These are phyloP conservation scores for Hucho hucho DNA, from an alignment of 2,113 vertebrate genomes.

Conservation along the genomic window DNA sequence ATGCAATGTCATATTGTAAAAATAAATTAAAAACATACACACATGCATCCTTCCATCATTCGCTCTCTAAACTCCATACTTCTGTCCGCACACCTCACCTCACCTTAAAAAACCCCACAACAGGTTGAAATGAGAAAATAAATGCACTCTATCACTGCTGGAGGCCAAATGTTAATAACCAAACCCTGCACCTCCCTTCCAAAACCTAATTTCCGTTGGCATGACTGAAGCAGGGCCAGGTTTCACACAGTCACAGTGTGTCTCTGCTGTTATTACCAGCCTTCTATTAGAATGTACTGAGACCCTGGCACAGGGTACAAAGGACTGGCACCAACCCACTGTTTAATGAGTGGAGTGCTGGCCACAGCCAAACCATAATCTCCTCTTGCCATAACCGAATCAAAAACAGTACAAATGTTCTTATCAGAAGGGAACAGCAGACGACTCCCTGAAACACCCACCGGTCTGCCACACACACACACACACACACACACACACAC, in stretches of 20 bases:
- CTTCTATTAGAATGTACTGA: slow-evolving; percentile 56
- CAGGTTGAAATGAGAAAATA: no score
- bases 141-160: slow-evolving; percentile 19
- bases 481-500: no score
- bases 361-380: slow-evolving; percentile 71
- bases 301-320: slow-evolving; percentile 60
- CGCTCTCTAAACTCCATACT: no score
- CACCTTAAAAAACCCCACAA: background rate
- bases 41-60: no score
- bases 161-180: slow-evolving; percentile 45
- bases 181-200: slow-evolving; percentile 20
- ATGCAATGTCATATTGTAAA: no score
- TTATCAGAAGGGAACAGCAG: slow-evolving; percentile 71
- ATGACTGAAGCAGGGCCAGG: slow-evolving; percentile 47
- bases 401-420: slow-evolving; percentile 66
- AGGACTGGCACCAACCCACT: slow-evolving; percentile 69
- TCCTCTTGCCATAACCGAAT: slow-evolving; percentile 68
- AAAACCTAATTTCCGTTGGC: slow-evolving; percentile 43
- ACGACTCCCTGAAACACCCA: slow-evolving; percentile 49
- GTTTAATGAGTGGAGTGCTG: slow-evolving; percentile 68
- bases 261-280: slow-evolving; percentile 45
- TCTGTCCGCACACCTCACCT: no score
- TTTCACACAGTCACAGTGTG: slow-evolving; percentile 25
- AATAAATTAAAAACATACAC: no score
- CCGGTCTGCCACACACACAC: background rate